Base-by-base conservation (phyloP, 2,113 vertebrate genomes). In the human region DNA sequence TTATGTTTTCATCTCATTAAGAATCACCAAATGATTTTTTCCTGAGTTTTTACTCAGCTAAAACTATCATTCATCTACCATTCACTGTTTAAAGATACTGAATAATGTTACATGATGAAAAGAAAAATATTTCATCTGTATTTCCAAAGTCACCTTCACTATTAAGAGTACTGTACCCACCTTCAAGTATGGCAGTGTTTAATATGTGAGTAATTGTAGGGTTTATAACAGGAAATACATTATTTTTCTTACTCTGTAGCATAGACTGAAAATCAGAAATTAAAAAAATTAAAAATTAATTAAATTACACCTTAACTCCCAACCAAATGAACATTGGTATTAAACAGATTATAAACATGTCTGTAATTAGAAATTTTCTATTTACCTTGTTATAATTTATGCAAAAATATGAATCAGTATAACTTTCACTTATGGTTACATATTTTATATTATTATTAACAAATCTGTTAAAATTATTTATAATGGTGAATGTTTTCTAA, bases 71-170 rank as follows among this genome's bases (percentile, higher is more conserved):
- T 89, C 35, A 59, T 35, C 78, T 92, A 64, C 18, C 27, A 93
- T 57, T 95, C 38, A 57, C 23, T 50, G 0, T 66, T 97, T 45
- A 84, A 87, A 68, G 5, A 86, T 90, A 13, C 8, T 66, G 84
- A 92, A 45, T 75, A 87, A 79, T 59, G 25, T 61, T 89, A 68
- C 94, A 72, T 89, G 25, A 88, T 68, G 8, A 92, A 86, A 85
- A 85, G 12, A 85, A 84, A 75, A 80, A 75, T 61, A 78, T 27
- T 94, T 92, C 5, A 57, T 84, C 38, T 92, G 4, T 38, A 35
- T 96, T 88, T 94, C n/a, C 64, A 96, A 97, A 94, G 64, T 40
- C 10, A 89, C 1, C 1, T 96, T 96, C 22, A 68, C 7, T 68
- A 68, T 85, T 52, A 90, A 59, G 7, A 70, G 7, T 5, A 45